Evolutionary conservation across 2,888 invertebrate species (phyloP).

Genomic region (Silvanus unidentatus): DNA sequence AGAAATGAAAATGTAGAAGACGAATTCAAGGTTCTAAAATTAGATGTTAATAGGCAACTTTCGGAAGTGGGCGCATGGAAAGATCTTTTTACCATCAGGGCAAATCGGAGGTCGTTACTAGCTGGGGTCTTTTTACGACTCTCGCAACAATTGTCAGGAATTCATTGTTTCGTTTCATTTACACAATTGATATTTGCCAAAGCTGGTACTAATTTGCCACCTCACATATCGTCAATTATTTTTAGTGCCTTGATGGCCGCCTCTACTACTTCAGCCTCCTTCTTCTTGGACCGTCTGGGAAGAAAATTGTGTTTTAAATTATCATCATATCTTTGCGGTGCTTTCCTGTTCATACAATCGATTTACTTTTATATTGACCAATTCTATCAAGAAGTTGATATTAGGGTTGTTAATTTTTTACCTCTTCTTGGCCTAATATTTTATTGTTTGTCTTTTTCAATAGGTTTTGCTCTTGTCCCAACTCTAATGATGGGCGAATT

Average conservation of each 20-base stretch:
- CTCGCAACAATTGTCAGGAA: conserved; percentile 33
- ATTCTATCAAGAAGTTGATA: conserved; percentile 8
- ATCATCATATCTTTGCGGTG: conserved; percentile 10
- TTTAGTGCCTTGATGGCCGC: conserved; percentile 18
- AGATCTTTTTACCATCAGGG: conserved; percentile 27
- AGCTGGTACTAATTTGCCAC: conserved; percentile 32
- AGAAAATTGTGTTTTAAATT: conserved; percentile 16
- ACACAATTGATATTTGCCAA: conserved; percentile 33
- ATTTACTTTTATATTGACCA: conserved; percentile 16
- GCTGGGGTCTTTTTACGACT: conserved; percentile 27
- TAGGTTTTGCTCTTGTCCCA: conserved; percentile 31
- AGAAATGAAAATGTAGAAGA: conserved; percentile 22
- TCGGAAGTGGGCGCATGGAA: conserved; percentile 31
- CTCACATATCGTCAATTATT: conserved; percentile 29
- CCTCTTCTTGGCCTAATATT: conserved; percentile 27
- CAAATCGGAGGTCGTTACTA: conserved; percentile 28
- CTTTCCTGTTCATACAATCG: conserved; percentile 11
- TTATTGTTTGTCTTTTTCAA: conserved; percentile 25
- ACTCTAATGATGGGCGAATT: conserved; percentile 34
- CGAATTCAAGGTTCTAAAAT: conserved; percentile 22
- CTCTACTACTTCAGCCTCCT: conserved; percentile 16
- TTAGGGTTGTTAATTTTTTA: conserved; percentile 6
- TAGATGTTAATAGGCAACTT: conserved; percentile 28
- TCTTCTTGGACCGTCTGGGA: conserved; percentile 9
- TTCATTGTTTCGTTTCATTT: conserved; percentile 27